These are phyloP conservation scores for Toxotes jaculatrix DNA, from an alignment of 2,113 vertebrate genomes.

Conservation along the genomic window DNA sequence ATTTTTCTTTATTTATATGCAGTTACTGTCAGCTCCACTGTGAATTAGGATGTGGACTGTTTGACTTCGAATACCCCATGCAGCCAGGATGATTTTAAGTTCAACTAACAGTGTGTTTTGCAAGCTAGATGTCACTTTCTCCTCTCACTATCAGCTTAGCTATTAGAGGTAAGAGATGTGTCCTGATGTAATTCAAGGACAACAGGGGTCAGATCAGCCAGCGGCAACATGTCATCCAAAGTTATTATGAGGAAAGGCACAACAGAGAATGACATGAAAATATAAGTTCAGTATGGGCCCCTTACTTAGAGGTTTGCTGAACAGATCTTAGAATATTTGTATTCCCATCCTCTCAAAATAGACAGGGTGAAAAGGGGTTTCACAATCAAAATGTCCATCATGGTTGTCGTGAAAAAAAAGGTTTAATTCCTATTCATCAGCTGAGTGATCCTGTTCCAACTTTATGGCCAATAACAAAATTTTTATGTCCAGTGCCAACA, in stretches of 20 bases:
- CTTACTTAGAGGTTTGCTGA: not conserved
- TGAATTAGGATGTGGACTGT: slow-evolving; percentile 16
- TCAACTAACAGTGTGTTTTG: slow-evolving; percentile 31
- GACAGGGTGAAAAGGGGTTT: not conserved
- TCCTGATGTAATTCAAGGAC: slow-evolving; percentile 6
- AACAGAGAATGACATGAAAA: not conserved
- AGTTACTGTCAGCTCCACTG: slow-evolving; percentile 9
- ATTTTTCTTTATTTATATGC: not conserved
- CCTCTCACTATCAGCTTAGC: not conserved
- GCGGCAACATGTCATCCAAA: slow-evolving; percentile 16
- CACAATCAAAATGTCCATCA: not conserved
- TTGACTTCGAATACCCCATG: slow-evolving; percentile 14
- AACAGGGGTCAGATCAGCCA: slow-evolving; percentile 25
- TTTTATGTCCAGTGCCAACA: no score
- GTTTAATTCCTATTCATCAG: no score
- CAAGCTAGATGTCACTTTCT: slow-evolving; percentile 5
- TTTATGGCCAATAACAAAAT: no score
- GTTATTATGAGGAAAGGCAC: slow-evolving; percentile 4
- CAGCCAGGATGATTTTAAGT: slow-evolving; percentile 30
- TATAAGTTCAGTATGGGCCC: not conserved
- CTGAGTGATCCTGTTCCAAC: no score
- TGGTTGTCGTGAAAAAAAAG: no score
- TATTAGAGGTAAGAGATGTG: slow-evolving; percentile 20
- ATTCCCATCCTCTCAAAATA: not conserved
- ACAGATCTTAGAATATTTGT: not conserved